Evolutionary conservation across 2,888 invertebrate genomes (phyloP).

Genomic region (Drosophila monieri): DNA sequence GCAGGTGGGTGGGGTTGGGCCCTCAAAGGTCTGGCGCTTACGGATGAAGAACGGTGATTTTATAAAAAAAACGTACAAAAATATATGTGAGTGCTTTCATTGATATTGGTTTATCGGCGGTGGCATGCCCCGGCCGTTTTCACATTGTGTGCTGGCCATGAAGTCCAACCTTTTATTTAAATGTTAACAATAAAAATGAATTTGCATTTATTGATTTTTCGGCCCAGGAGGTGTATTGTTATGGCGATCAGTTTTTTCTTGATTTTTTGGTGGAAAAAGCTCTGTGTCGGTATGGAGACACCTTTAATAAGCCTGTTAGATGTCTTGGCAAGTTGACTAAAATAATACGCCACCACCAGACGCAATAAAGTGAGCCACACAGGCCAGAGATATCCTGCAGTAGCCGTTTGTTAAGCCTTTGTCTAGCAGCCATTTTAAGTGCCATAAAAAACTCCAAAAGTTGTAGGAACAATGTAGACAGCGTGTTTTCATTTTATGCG

Average conservation of each 20-base stretch:
- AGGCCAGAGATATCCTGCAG: constrained; percentile 57
- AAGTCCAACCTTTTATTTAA: constrained; percentile 56
- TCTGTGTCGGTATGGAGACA: constrained; percentile 14
- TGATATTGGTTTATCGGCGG: constrained; percentile 50
- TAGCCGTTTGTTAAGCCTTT: constrained; percentile 66
- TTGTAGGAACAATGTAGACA: constrained; percentile 83
- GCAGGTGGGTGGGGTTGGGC: constrained; percentile 14
- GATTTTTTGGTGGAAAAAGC: constrained; percentile 11
- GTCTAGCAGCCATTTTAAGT: constrained; percentile 80
- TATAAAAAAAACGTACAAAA: constrained; percentile 22
- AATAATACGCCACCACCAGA: constrained; percentile 21
- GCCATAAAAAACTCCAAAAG: constrained; percentile 81
- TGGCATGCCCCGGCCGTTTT: constrained; percentile 41
- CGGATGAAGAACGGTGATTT: constrained; percentile 35
- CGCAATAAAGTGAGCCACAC: constrained; percentile 23
- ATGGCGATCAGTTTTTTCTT: constrained; percentile 11
- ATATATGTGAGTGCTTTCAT: constrained; percentile 43
- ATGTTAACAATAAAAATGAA: constrained; percentile 58
- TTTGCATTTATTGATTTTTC: constrained; percentile 57
- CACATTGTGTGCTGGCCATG: constrained; percentile 45
- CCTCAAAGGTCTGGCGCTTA: constrained; percentile 39
- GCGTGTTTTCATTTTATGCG: constrained; percentile 84
- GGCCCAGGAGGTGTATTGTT: constrained; percentile 4
- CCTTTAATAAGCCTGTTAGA: constrained; percentile 35
- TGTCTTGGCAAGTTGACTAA: constrained; percentile 33